phyloP scores from a whole-genome alignment of 2,113 vertebrate species.

The Aegotheles bennettii region DNA sequence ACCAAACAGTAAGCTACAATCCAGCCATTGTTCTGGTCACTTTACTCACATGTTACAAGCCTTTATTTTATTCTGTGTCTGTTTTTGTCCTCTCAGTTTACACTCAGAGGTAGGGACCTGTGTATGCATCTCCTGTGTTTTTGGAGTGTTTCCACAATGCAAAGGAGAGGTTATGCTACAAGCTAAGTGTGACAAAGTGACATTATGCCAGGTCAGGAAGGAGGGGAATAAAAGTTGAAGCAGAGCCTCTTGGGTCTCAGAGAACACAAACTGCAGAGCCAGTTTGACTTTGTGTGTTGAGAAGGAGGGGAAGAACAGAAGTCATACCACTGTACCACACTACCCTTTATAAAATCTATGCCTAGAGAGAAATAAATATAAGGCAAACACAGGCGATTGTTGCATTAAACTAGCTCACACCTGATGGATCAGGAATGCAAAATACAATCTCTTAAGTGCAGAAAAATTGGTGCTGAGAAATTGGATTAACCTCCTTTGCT shows the following conservation, averaged over 20 bases:
- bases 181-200: slow-evolving; percentile 15
- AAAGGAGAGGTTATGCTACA: neutral
- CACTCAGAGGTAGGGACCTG: slow-evolving; percentile 5
- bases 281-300: neutral
- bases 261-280: neutral
- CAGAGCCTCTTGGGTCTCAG: neutral
- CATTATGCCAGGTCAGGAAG: neutral
- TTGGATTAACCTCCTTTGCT: slow-evolving; percentile 25
- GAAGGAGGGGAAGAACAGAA: neutral
- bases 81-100: slow-evolving; percentile 55
- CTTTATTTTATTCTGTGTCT: slow-evolving; percentile 34
- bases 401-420: neutral
- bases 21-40: slow-evolving; percentile 49
- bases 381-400: neutral
- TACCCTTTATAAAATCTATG: neutral
- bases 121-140: neutral
- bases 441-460: neutral
- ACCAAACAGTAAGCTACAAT: slow-evolving; percentile 45
- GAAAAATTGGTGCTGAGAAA: slow-evolving; percentile 28
- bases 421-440: neutral
- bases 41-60: slow-evolving; percentile 48
- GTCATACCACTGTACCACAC: neutral
- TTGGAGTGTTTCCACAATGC: neutral
- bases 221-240: neutral
- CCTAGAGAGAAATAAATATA: neutral